phyloP scores from a whole-genome alignment of 2,113 vertebrate species.

The Pedetes capensis region DNA sequence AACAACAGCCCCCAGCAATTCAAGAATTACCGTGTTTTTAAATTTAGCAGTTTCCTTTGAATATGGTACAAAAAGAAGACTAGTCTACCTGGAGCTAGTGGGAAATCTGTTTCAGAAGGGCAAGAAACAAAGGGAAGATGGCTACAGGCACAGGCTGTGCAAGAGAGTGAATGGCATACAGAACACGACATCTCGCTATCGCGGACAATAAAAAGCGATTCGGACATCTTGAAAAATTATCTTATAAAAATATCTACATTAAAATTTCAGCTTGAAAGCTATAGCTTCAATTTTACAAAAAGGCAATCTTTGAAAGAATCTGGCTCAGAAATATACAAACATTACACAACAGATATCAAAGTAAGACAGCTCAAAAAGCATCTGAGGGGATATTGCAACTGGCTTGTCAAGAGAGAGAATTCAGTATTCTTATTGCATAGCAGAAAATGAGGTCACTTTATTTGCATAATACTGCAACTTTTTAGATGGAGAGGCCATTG shows the following conservation, averaged over 20 bases:
- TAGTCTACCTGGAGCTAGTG: slow-evolving; percentile 24
- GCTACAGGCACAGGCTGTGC: slow-evolving; percentile 32
- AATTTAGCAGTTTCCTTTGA: slow-evolving; percentile 50
- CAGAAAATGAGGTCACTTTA: slow-evolving; percentile 87
- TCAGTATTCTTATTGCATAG: slow-evolving; percentile 85
- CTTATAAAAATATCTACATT: slow-evolving; percentile 87
- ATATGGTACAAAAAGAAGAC: not conserved
- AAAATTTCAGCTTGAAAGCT: slow-evolving; percentile 81
- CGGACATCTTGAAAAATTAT: slow-evolving; percentile 79
- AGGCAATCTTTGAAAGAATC: slow-evolving; percentile 82
- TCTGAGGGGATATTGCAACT: slow-evolving; percentile 72
- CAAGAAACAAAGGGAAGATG: slow-evolving; percentile 23
- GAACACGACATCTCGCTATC: slow-evolving; percentile 58
- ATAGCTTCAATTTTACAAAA: slow-evolving; percentile 84
- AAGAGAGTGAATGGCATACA: slow-evolving; percentile 20
- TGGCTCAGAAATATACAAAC: slow-evolving; percentile 84
- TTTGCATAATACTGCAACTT: slow-evolving; percentile 84
- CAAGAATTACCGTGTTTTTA: slow-evolving; percentile 32
- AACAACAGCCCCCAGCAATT: slow-evolving; percentile 49
- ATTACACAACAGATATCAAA: slow-evolving; percentile 73
- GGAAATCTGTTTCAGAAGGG: slow-evolving; percentile 15
- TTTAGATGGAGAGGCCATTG: slow-evolving; percentile 67
- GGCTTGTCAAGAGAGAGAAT: slow-evolving; percentile 71
- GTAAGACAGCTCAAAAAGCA: slow-evolving; percentile 71
- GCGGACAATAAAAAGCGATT: slow-evolving; percentile 81